Evolutionary conservation across 2,113 vertebrate species (phyloP).

Genomic region (Tragelaphus imberbis): DNA sequence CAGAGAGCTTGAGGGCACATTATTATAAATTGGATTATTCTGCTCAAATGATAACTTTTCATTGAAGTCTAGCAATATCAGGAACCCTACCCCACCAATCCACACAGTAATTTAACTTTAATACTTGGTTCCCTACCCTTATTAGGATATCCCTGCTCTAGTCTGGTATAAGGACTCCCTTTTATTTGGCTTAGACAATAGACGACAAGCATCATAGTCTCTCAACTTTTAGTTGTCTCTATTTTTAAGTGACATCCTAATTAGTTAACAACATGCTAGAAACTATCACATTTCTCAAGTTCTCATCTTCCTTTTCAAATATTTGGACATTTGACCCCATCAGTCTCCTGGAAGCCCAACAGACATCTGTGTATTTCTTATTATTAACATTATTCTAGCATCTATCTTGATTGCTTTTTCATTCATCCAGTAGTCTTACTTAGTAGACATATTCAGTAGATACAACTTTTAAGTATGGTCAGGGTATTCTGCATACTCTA

Average conservation of each 20-base stretch:
- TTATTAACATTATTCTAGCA: neutral
- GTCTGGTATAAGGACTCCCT: neutral
- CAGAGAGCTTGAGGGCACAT: neutral
- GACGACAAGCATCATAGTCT: neutral
- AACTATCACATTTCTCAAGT: neutral
- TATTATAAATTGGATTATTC: constrained; percentile 14
- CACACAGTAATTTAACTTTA: neutral
- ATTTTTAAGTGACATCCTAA: neutral
- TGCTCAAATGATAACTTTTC: neutral
- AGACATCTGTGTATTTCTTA: neutral
- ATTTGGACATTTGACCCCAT: neutral
- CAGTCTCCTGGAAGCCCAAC: neutral
- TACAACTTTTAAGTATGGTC: neutral
- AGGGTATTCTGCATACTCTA: neutral
- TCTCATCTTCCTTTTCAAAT: neutral
- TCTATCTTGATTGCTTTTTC: neutral
- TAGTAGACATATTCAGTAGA: neutral
- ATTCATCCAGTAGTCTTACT: neutral
- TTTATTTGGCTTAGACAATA: neutral
- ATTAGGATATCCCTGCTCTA: neutral
- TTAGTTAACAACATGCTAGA: neutral
- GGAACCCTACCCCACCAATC: neutral
- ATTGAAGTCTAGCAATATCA: neutral
- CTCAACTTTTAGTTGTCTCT: neutral
- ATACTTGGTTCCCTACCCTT: neutral